Base-by-base conservation (phyloP, 64 coral and sea anemone species). In the Astreopora myriophthalma region DNA sequence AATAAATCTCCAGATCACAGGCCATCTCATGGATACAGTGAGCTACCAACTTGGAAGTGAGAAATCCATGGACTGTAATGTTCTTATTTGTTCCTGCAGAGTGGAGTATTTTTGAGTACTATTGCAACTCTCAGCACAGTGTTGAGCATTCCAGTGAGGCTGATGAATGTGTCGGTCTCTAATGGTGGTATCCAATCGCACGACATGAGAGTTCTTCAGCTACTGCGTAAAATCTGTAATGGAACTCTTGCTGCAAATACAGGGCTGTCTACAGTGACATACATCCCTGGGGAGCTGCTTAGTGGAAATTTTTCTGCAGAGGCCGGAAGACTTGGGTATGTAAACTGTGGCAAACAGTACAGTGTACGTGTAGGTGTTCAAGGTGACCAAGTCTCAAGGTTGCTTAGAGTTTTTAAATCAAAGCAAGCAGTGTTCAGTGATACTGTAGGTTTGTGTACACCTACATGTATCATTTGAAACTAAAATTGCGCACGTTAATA, bases 121-220 rank as follows among this genome's bases (percentile, higher is more conserved):
- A 31, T 86, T 3, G 58, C 84, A 46, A 80, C 91, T 79, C 81
- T 96, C 11, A 86, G 80, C 76, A 70, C 95, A 13, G 79, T 96
- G 46, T 82, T 94, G 19, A 61, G 80, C n/a, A 49, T 58, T 10
- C 95, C 95, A 79, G 73, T 96, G 1, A 86, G 95, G 91, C 28
- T 96, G 68, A 77, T 48, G 9, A 96, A 90, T 65, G 79, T 94
- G 27, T 35, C 36, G 23, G 58, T 76, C 24, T 79, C 74, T 2
- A 78, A 86, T 48, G 85, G 71, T 52, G 95, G 91, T 37, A 26
- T 94, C 38, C 95, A 90, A 55, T 79, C 95, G 24, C 84, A 81
- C 39, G 91, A 96, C 69, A 86, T 96, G 83, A 84, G 95, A 80
- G 89, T 96, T 72, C 87, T 96, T 30, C 91, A 93, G 33, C 91